Evolutionary conservation across 1,140 invertebrate genomes (phyloP).

Genomic region (Heliconius hermathena): DNA sequence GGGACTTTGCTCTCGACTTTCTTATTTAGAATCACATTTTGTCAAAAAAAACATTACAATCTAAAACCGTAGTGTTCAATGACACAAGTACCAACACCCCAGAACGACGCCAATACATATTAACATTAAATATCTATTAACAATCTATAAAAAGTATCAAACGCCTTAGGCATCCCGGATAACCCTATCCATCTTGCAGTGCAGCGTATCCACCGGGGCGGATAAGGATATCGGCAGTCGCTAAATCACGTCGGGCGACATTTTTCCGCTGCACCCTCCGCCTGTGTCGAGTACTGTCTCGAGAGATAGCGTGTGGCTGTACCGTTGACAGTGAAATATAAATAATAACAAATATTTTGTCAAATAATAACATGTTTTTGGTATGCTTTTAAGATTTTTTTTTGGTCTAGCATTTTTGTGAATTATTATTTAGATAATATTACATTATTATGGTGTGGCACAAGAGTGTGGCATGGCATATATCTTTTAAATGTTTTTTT

Average conservation of each 20-base stretch:
- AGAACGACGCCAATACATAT: not conserved
- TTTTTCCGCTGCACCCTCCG: slow-evolving; percentile 67
- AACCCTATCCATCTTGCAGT: slow-evolving; percentile 26
- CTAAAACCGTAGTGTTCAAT: not conserved
- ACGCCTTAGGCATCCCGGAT: slow-evolving; percentile 7
- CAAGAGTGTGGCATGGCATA: too few relatives aligned
- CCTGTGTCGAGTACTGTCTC: slow-evolving; percentile 62
- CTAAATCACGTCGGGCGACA: slow-evolving; percentile 72
- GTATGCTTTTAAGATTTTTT: too few relatives aligned
- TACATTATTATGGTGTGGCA: too few relatives aligned
- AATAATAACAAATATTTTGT: too few relatives aligned
- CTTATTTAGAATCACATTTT: too few relatives aligned
- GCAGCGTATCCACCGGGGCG: slow-evolving; percentile 11
- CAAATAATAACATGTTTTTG: too few relatives aligned
- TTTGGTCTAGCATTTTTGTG: too few relatives aligned
- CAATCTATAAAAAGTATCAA: slow-evolving; percentile 3
- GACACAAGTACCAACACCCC: not conserved
- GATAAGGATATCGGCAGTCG: slow-evolving; percentile 41
- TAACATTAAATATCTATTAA: slow-evolving; percentile 10
- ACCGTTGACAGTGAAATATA: slow-evolving; percentile 42
- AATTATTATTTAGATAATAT: too few relatives aligned
- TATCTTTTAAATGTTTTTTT: too few relatives aligned
- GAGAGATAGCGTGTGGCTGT: slow-evolving; percentile 62
- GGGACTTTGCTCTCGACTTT: too few relatives aligned
- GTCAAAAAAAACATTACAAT: not conserved